A percentile compares a stretch with the other conserved stretches of the same genome.
Evolutionary conservation across 92 coral and sea anemone species (phyloP).

Genomic region (Phenganax stokvisi): DNA sequence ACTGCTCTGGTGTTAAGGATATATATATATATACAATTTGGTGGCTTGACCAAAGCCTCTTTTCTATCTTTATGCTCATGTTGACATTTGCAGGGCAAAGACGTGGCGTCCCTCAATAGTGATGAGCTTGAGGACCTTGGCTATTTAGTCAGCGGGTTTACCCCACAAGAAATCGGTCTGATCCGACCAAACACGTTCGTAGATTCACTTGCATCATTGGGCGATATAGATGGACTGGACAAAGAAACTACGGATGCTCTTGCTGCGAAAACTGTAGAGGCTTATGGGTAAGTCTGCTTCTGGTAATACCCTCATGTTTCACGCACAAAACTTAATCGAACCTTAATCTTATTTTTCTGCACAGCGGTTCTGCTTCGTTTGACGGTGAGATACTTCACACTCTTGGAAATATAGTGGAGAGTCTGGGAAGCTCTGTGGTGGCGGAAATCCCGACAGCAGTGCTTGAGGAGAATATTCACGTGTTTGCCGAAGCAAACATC

Average conservation of each 20-base stretch:
- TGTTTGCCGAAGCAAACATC: conserved; percentile 47
- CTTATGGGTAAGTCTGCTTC: conserved; percentile 26
- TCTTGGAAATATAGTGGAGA: conserved; percentile 27
- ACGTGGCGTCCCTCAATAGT: conserved; percentile 35
- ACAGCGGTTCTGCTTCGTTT: conserved; percentile 18
- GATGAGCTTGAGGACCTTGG: conserved; percentile 64
- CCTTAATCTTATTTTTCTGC: background rate
- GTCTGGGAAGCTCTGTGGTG: conserved; percentile 11
- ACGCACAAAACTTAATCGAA: background rate
- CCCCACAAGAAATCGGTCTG: conserved; percentile 43
- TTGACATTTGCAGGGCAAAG: conserved; percentile 47
- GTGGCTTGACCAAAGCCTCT: background rate
- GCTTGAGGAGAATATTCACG: conserved; percentile 44
- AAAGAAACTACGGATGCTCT: conserved; percentile 45
- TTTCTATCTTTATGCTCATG: background rate
- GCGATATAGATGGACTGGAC: conserved; percentile 45
- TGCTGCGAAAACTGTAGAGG: conserved; percentile 53
- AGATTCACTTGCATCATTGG: conserved; percentile 47
- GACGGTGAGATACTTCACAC: conserved; percentile 23
- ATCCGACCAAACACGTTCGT: conserved; percentile 39
- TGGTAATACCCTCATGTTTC: background rate
- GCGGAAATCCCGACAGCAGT: conserved; percentile 19
- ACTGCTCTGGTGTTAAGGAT: background rate
- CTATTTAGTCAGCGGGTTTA: conserved; percentile 49
- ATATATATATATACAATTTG: background rate